phyloP scores from a whole-genome alignment of 2,888 invertebrate genomes.

The Melikaiella ostensackeni region DNA sequence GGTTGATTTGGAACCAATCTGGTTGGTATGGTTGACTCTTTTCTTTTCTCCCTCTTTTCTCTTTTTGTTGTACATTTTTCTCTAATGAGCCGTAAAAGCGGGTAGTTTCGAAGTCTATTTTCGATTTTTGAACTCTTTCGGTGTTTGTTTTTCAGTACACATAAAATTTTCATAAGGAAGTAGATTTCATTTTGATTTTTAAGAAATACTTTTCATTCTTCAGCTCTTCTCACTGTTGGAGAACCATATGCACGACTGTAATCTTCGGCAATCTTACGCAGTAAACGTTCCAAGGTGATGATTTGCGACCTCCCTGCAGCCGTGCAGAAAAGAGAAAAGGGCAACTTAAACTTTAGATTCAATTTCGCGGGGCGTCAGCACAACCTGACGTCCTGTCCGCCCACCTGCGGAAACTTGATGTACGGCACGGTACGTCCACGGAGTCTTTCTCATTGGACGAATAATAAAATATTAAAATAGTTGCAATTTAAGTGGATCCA shows the following conservation, averaged over 20 bases:
- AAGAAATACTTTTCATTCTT: too few species aligned
- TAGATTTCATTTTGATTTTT: too few species aligned
- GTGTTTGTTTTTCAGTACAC: too few species aligned
- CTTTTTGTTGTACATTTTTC: too few species aligned
- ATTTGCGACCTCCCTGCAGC: constrained; percentile 75
- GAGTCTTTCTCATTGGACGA: constrained; percentile 51
- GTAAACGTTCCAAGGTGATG: constrained; percentile 74
- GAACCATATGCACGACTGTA: constrained; percentile 62
- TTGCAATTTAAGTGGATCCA: constrained; percentile 15
- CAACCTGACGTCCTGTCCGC: constrained; percentile 74
- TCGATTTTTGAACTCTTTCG: too few species aligned
- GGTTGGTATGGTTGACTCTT: too few species aligned
- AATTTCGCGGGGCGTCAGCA: constrained; percentile 76
- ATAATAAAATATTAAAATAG: constrained; percentile 52
- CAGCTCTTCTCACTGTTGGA: background rate
- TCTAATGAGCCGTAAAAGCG: too few species aligned
- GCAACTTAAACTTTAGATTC: constrained; percentile 74
- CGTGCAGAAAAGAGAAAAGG: constrained; percentile 57
- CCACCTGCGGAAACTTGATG: constrained; percentile 66
- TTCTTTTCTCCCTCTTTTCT: too few species aligned
- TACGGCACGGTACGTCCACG: constrained; percentile 50
- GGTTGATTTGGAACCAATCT: too few species aligned
- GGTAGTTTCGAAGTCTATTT: too few species aligned
- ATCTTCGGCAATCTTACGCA: constrained; percentile 75
- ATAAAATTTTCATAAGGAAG: too few species aligned